These are phyloP conservation scores for Tyrophagus putrescentiae DNA, from an alignment of 1,140 invertebrate genomes.

Conservation along the genomic window DNA sequence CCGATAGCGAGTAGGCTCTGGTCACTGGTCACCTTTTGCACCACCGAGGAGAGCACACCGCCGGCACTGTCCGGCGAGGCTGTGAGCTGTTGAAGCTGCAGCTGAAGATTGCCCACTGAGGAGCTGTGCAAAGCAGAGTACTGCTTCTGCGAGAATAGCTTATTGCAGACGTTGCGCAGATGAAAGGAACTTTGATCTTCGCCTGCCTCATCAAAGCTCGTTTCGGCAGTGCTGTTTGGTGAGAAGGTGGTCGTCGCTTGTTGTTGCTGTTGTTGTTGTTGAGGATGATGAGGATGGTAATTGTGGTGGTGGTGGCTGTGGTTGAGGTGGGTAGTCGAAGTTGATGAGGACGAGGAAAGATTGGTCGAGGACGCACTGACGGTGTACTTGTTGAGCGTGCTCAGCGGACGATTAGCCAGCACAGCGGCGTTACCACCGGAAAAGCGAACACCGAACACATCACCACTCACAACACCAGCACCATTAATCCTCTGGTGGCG, in stretches of 20 bases:
- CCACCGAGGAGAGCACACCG: neutral
- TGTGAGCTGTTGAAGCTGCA: too few relatives aligned
- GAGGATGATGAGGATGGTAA: conserved; percentile 10
- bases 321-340: neutral
- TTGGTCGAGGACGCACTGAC: conserved; percentile 2
- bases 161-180: conserved; percentile 19
- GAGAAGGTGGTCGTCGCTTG: neutral
- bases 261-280: conserved; percentile 7
- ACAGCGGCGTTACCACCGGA: neutral
- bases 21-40: neutral
- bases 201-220: neutral
- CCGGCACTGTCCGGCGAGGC: too few relatives aligned
- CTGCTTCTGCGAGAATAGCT: conserved; percentile 14
- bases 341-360: neutral
- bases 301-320: neutral
- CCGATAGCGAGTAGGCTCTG: neutral
- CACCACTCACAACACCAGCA: too few relatives aligned
- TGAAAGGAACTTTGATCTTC: conserved; percentile 8
- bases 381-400: conserved; percentile 12
- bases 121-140: neutral
- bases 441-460: too few relatives aligned
- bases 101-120: too few relatives aligned
- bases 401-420: conserved; percentile 1
- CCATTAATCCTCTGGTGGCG: too few relatives aligned
- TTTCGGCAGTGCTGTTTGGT: neutral